These are phyloP conservation scores for Arnoldichthys spilopterus DNA, from an alignment of 2,797 vertebrate genomes.

Conservation along the genomic window DNA sequence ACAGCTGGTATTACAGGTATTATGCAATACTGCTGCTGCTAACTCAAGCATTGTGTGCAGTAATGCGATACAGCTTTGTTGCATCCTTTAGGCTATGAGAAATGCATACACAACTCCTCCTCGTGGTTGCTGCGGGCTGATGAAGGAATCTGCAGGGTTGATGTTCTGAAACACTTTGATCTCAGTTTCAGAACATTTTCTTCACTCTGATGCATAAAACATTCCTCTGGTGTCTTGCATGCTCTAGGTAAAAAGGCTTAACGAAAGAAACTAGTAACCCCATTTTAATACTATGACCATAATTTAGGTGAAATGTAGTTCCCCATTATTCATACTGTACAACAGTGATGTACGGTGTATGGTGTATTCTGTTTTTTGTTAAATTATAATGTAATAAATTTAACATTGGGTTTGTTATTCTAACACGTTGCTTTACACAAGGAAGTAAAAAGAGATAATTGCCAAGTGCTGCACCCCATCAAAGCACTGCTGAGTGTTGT, in stretches of 20 bases:
- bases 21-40: neutral
- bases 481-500: too few species aligned
- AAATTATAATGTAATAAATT: too few species aligned
- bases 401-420: too few species aligned
- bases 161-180: constrained; percentile 42
- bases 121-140: constrained; percentile 1
- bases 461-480: too few species aligned
- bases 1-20: neutral
- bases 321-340: too few species aligned
- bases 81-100: constrained; percentile 18
- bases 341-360: too few species aligned
- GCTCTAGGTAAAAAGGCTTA: neutral
- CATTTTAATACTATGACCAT: neutral
- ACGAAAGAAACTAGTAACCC: neutral
- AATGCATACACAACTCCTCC: constrained; percentile 35
- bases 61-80: neutral
- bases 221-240: constrained; percentile 18
- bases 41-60: constrained; percentile 5
- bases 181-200: constrained; percentile 28
- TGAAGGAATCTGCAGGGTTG: constrained; percentile 9
- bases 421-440: too few species aligned
- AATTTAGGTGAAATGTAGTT: too few species aligned
- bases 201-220: constrained; percentile 13
- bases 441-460: too few species aligned
- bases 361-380: too few species aligned